These are phyloP conservation scores for Meteorus cinctellus DNA, from an alignment of 2,888 invertebrate species.

Conservation along the genomic window DNA sequence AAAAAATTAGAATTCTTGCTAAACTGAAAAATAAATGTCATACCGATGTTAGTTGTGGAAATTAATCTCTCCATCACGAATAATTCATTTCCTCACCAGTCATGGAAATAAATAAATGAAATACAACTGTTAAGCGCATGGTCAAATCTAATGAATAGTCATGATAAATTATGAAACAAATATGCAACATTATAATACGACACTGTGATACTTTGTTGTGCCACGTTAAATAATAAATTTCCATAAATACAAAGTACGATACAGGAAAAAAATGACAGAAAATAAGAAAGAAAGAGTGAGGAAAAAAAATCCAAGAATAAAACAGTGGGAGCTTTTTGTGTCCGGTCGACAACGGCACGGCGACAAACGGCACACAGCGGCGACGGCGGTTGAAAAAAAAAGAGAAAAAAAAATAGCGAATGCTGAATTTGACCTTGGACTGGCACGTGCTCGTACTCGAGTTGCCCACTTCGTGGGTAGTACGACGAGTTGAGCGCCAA, in stretches of 20 bases:
- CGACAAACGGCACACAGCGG: neutral
- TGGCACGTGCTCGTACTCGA: constrained; percentile 16
- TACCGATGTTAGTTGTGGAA: no score
- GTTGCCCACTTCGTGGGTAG: constrained; percentile 11
- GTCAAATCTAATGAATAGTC: neutral
- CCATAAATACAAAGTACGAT: neutral
- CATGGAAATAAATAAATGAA: no score
- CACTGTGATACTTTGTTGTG: constrained; percentile 50
- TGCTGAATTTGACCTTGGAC: constrained; percentile 16
- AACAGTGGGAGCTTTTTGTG: neutral
- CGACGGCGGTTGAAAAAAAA: neutral
- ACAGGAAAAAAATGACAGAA: constrained; percentile 14
- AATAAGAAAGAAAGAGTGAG: neutral
- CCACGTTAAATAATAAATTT: constrained; percentile 49
- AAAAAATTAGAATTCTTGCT: no score
- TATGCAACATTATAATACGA: constrained; percentile 51
- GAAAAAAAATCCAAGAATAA: neutral
- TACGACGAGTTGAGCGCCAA: neutral
- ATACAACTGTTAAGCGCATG: neutral
- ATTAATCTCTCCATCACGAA: no score
- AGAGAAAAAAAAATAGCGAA: constrained; percentile 17
- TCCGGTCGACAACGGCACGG: neutral
- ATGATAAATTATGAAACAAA: constrained; percentile 7
- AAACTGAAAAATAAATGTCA: no score
- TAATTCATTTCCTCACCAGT: no score